Base-by-base conservation (phyloP, 2,113 vertebrate species). In the Sinosuthora webbiana region DNA sequence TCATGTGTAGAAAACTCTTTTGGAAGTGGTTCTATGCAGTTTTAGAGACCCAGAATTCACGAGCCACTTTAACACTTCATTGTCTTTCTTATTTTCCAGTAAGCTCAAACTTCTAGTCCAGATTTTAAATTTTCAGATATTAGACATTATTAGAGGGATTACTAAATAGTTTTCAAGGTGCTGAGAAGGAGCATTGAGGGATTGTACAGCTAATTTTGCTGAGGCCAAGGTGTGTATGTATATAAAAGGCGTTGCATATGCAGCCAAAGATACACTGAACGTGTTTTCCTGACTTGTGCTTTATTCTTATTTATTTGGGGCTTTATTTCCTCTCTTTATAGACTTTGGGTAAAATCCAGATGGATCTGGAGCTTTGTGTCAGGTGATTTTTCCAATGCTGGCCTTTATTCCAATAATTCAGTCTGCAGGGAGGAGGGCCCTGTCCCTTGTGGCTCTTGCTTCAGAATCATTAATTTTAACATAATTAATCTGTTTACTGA, bases 351-450 rank as follows among this genome's bases (percentile, higher is more conserved):
- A 20, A 86, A 80, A 30, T 33, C 33, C 5, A 12, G 33, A 12
- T 50, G 20, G 27, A 44, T 78, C 62, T 87, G 76, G 41, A 68
- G 65, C n/a, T 75, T 75, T 0, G 0, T 11, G 33, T 52, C 19
- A 22, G 30, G 60, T 59, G 3, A 0, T 7, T 78, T 70, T 74
- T 55, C 15, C 8, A n/a, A 0, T 0, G 3, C 13, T 49, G 31
- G 47, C 13, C 19, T 67, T 57, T 15, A 8, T 3, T 41, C 37
- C 33, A 90, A 0, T 62, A 49, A n/a, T 37, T 59, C 33, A 5
- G 11, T 52, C 27, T 31, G 31, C 41, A 63, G 33, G 30, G 30
- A 76, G 67, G 27, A 83, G 22, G 41, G 18, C 33, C 8, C 30
- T 44, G 30, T 44, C n/a, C 31, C 39, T 50, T 37, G 11, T 52